Base-by-base conservation (phyloP, 2,888 invertebrate species). In the Sipha maydis region DNA sequence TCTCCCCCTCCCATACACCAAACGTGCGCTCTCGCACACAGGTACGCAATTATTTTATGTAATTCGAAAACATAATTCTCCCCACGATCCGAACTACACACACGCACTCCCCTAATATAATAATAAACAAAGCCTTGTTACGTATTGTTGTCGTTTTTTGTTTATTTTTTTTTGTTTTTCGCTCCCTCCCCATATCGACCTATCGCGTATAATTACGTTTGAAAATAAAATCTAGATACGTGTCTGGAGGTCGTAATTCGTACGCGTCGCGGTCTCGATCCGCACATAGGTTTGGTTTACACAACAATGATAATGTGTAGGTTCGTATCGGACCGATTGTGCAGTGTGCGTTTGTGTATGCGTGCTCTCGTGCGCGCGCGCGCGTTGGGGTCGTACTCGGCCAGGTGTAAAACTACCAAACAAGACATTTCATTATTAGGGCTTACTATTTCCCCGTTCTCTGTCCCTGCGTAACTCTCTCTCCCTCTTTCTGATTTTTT, bases 401-500 rank as follows among this genome's bases (percentile, higher is more conserved):
- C 85, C 85, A 85, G 85, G 85, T 85, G 85, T 85, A 85, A 85
- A 85, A 85, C 85, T 78, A 85, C 85, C 85, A 85, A 85, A 85
- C 85, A 85, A 78, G 85, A 71, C 85, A 25, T 85, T 85, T 85
- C 54, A 83, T 83, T 85, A 77, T 85, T 77, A 31, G 73, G 61
- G 85, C 61, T 76, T 82, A 82, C 25, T 69, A 61, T 67, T 84
- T 14, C 14, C 48, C 48, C 48, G 9, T 9, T 48, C 48, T 48
- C 48, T 2, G 14, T 48, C 14, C 11, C 48, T 11, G 48, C 48
- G 14, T 48, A 1, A 54, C 54, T 34, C 31, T 56, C 25, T 75
- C 71, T 31, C 28, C 34, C 31, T 79, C 54, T 79, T 31, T 54
- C 31, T 54, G 31, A 9, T 71, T 78, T 17, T 48, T 83, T n/a